Conservation (phyloP, 2,888 invertebrate species). For the Lapara coniferarum region DNA sequence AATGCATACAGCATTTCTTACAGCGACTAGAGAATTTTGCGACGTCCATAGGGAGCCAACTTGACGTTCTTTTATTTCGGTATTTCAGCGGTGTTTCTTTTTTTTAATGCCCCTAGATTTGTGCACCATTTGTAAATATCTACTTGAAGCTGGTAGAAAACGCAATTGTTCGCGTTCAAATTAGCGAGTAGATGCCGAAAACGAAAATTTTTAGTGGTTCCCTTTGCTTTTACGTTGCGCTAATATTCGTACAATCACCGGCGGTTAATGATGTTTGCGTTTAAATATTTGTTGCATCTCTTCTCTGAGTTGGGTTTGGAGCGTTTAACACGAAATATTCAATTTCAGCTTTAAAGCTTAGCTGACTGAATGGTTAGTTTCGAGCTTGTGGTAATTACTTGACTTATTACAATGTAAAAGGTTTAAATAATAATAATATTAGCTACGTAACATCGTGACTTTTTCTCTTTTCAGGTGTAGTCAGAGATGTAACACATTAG, state of each 20-base stretch:
- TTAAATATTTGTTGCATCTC: conserved; percentile 19
- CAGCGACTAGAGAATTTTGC: conserved; percentile 26
- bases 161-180: conserved; percentile 48
- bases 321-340: not conserved
- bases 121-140: conserved; percentile 39
- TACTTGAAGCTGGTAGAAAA: conserved; percentile 34
- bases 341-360: not conserved
- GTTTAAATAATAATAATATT: too few relatives aligned
- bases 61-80: conserved; percentile 30
- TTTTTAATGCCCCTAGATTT: conserved; percentile 24
- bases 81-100: conserved; percentile 24
- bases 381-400: not conserved
- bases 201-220: conserved; percentile 51
- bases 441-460: too few relatives aligned
- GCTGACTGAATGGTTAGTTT: not conserved
- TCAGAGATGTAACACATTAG: too few relatives aligned
- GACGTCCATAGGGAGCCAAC: conserved; percentile 31
- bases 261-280: conserved; percentile 16
- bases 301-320: not conserved
- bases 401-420: not conserved
- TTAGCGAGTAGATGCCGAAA: conserved; percentile 51
- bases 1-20: conserved; percentile 31
- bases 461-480: too few relatives aligned
- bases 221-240: conserved; percentile 31
- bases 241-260: conserved; percentile 16